Base-by-base conservation (phyloP, 2,113 vertebrate species). In the Odocoileus hemionus region DNA sequence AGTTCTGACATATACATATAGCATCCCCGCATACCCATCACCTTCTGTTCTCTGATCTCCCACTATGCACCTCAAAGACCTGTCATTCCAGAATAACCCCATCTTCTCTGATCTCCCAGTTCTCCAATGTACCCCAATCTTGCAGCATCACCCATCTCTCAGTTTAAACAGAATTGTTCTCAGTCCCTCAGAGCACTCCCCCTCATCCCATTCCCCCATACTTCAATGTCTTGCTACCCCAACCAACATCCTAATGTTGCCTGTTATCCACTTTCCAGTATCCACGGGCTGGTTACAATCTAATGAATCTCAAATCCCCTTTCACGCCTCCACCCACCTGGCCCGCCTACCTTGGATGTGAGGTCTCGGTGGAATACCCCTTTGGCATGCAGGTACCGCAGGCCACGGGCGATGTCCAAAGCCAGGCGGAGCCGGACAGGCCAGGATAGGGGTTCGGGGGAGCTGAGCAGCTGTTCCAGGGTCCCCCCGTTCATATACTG, bases 401-500 rank as follows among this genome's bases (percentile, higher is more conserved):
- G 99, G 47, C 99, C 99, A 1, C 92, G 96, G 88, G 99, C 99
- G 0, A 99, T 99, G 97, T 99, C 99, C 98, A 99, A 98, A 79
- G 99, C 99, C 97, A 99, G 98, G 80, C 94, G 98, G 57, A 99
- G 98, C 96, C 99, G 99, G 57, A 98, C 98, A 1, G 98, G 96
- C 99, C 99, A 99, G 9, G 99, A 99, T 26, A 99, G 99, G 70
- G 99, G 99, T 58, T 99, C 98, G 0, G 99, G 98, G 95, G 99
- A 99, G 99, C 99, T 99, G 98, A 99, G 98, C 97, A 99, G 98
- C 99, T 99, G 99, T 99, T 99, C 99, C 98, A 99, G 98, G 98
- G 99, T 99, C 0, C 99, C 99, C 26, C 99, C 99, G 0, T 99
- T 99, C 95, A 99, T 99, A 96, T 99, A 99, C 99, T 99, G 89